Evolutionary conservation across 2,888 invertebrate genomes (phyloP), one percentile per base, ranked within the genome.

Genomic region (Leptopilina syphax): DNA sequence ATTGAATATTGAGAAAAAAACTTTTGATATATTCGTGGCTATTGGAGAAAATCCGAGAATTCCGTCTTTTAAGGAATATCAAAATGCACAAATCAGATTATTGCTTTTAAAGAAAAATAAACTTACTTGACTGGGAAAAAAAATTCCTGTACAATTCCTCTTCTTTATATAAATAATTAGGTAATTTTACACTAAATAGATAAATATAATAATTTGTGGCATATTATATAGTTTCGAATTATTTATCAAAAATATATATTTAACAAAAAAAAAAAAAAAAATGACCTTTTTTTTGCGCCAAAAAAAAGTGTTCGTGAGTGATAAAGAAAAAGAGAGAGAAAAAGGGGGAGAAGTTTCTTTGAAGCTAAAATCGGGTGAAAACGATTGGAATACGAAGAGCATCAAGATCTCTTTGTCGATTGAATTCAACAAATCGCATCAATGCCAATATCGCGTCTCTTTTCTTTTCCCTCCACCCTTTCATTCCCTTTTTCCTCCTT

Each of bases 381-480:
- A 34, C 27, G 7, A 73, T 34, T 57, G 57, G 73, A 34, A 57
- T 57, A 41, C 50, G 34, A 73, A 57, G 54, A 73, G 57, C 73
- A 73, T 73, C 73, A 54, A 41, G 57, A 73, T 57, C 27, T 57
- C 73, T 73, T 73, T 73, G 73, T 73, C 73, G 57, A 73, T 57
- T 73, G 73, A 73, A 73, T 73, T 54, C 34, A 73, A 73, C 57
- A 57, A 57, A 73, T 73, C 73, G 27, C 57, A 73, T 73, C 73
- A 73, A 41, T 73, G 57, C 73, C 73, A 73, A 57, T 73, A 73
- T 73, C 73, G 57, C 73, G 12, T 57, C 18, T 57, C 54, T 54
- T 50, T 27, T 27, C 70, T 50, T 70, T 70, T 54, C 27, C 34
- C 8, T 63, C 12, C 73, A 57, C 34, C 13, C n/a, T 34, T 57